Percentiles rank a stretch among this genome's conserved stretches.
Evolutionary conservation across 2,888 invertebrate genomes (phyloP).

Genomic region (Tuberolachnus salignus): DNA sequence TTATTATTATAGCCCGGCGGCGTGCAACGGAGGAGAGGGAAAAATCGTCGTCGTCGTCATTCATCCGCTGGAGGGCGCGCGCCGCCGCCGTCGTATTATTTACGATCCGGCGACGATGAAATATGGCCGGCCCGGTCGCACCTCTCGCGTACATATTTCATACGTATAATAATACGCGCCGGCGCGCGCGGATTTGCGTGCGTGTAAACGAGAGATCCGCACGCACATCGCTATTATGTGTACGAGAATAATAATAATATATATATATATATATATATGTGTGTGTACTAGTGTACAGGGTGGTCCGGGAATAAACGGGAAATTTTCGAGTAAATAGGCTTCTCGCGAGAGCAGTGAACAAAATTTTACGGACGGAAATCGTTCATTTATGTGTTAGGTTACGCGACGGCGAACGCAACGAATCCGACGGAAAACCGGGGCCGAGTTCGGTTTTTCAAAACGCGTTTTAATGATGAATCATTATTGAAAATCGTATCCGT

Average conservation of each 20-base stretch:
- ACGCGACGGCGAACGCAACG: no score
- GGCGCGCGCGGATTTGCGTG: no score
- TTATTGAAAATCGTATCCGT: no score
- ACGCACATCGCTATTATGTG: neutral
- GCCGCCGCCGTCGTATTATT: slow-evolving; percentile 56
- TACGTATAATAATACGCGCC: neutral
- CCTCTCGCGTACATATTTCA: neutral
- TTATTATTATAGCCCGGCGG: slow-evolving; percentile 21
- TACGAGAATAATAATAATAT: neutral
- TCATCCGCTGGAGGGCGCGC: slow-evolving; percentile 62
- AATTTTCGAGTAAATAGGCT: no score
- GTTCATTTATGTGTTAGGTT: no score
- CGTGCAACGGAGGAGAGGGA: slow-evolving; percentile 54
- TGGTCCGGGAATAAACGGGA: no score
- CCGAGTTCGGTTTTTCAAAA: no score
- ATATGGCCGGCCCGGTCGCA: slow-evolving; percentile 50
- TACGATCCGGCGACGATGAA: slow-evolving; percentile 50
- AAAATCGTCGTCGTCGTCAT: slow-evolving; percentile 63
- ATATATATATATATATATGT: neutral
- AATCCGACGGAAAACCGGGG: no score
- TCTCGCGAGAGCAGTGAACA: no score
- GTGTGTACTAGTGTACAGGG: neutral
- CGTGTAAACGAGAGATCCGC: neutral
- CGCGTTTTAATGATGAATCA: no score
- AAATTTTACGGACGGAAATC: no score